Percentiles rank a stretch among this genome's conserved stretches.
Evolutionary conservation across 2,797 vertebrate genomes (phyloP).

Genomic region (Poecilia gillii): DNA sequence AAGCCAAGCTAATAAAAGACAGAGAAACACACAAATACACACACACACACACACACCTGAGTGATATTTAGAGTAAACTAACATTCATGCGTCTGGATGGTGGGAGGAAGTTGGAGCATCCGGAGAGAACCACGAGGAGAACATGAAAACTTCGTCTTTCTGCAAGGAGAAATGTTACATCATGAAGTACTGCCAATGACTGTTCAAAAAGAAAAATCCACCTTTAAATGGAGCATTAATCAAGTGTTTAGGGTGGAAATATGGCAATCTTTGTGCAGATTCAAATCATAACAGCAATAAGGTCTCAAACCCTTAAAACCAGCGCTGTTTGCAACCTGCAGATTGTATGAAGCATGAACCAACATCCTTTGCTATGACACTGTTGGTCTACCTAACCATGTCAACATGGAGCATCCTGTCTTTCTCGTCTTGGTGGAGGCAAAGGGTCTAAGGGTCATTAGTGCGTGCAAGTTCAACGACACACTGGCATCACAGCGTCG

Average conservation of each 20-base stretch:
- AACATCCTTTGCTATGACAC: background rate
- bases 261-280: background rate
- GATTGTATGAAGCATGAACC: background rate
- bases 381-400: background rate
- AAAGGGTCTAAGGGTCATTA: too few relatives aligned
- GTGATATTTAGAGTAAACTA: background rate
- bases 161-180: background rate
- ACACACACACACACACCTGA: background rate
- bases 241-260: background rate
- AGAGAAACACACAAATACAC: background rate
- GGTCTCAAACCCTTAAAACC: background rate
- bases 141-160: background rate
- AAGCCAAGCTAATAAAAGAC: background rate
- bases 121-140: background rate
- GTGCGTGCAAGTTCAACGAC: too few relatives aligned
- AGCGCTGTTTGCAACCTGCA: background rate
- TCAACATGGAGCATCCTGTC: background rate
- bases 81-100: background rate
- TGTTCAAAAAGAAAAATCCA: background rate
- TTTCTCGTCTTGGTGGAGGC: background rate
- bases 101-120: background rate
- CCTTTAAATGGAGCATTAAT: background rate
- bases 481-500: too few relatives aligned
- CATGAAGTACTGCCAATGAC: background rate
- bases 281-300: background rate